Conservation (phyloP, 2,797 vertebrate genomes). For the Oreonectes daqikongensis region DNA sequence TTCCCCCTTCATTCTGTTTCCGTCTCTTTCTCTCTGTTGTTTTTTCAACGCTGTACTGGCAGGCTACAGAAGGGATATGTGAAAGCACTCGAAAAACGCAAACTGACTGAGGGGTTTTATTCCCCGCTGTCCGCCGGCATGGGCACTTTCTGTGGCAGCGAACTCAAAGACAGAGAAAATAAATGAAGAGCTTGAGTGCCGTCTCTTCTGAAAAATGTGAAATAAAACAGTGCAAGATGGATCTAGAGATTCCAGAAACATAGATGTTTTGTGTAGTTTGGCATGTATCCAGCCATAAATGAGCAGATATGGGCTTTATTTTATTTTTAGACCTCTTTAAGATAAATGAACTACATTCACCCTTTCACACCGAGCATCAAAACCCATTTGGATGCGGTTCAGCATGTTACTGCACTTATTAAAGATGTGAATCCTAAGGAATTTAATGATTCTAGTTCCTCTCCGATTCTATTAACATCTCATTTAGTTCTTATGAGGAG, state of each 20-base stretch:
- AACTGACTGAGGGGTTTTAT: constrained; percentile 42
- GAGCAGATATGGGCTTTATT: neutral
- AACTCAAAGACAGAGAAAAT: constrained; percentile 16
- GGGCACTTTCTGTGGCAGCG: constrained; percentile 20
- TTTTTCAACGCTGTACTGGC: constrained; percentile 10
- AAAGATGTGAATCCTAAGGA: neutral
- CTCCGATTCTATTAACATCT: neutral
- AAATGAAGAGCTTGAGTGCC: constrained; percentile 12
- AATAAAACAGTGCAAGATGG: constrained; percentile 18
- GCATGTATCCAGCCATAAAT: neutral
- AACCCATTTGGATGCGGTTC: neutral
- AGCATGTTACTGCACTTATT: neutral
- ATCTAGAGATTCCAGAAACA: constrained; percentile 11
- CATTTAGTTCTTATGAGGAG: neutral
- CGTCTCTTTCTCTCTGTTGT: constrained; percentile 2
- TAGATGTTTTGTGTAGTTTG: neutral
- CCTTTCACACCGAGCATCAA: neutral
- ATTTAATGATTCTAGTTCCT: neutral
- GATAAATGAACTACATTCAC: neutral
- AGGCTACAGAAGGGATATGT: constrained; percentile 37
- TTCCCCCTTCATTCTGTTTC: constrained; percentile 12
- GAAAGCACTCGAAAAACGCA: constrained; percentile 27
- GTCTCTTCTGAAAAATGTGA: constrained; percentile 33
- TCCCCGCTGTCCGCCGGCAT: constrained; percentile 27
- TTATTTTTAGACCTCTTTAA: neutral